A percentile compares a stretch with the other conserved stretches of the same genome.
These are phyloP conservation scores for Pseudochirops cupreus DNA, from an alignment of 2,797 vertebrate genomes.

Conservation along the genomic window DNA sequence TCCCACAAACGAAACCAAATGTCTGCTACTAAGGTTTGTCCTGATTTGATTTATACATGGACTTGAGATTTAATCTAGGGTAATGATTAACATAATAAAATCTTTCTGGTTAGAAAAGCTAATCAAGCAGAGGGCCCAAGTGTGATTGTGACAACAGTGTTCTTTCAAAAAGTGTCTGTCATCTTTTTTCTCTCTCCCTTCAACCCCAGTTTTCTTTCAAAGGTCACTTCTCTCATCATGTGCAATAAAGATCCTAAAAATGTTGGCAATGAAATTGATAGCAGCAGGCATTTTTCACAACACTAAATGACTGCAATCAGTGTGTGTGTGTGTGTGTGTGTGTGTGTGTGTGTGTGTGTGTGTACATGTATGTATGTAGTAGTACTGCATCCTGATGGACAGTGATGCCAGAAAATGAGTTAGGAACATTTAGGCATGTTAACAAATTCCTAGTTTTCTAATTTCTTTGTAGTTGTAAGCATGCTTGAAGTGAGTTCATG, in stretches of 20 bases:
- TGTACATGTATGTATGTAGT: slow-evolving; percentile 21
- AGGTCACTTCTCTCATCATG: slow-evolving; percentile 52
- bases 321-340: slow-evolving; percentile 35
- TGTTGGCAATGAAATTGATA: slow-evolving; percentile 65
- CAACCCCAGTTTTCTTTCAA: slow-evolving; percentile 54
- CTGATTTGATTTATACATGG: slow-evolving; percentile 13
- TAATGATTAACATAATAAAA: slow-evolving; percentile 46
- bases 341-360: not conserved
- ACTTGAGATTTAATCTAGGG: slow-evolving; percentile 46
- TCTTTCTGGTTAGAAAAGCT: slow-evolving; percentile 42
- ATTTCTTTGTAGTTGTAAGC: slow-evolving; percentile 32
- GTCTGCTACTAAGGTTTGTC: not conserved
- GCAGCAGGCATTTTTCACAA: slow-evolving; percentile 62
- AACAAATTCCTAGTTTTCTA: slow-evolving; percentile 47
- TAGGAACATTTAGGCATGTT: slow-evolving; percentile 18
- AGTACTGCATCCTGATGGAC: slow-evolving; percentile 12
- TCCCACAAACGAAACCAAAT: not conserved
- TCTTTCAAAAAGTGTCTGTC: slow-evolving; percentile 48
- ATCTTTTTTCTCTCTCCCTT: slow-evolving; percentile 44
- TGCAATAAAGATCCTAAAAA: slow-evolving; percentile 58
- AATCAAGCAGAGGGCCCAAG: slow-evolving; percentile 8
- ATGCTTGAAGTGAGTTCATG: slow-evolving; percentile 40
- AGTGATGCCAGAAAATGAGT: slow-evolving; percentile 10
- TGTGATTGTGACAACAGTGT: slow-evolving; percentile 47
- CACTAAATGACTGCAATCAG: not conserved